Conservation (phyloP, 1,140 invertebrate species). For the Hestina assimilis region DNA sequence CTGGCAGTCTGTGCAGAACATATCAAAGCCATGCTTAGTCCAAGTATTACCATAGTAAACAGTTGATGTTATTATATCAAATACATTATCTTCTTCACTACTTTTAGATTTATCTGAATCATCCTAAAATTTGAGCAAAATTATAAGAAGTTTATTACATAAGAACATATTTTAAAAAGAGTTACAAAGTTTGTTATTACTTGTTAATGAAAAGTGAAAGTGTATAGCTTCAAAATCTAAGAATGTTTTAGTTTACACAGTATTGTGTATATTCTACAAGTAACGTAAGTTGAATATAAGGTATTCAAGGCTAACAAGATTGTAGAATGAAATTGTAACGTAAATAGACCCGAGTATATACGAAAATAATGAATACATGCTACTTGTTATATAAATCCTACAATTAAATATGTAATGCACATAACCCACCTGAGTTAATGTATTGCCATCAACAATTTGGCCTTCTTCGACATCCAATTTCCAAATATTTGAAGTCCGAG, state of each 20-base stretch:
- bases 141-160: not conserved
- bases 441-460: conserved; percentile 81
- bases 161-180: not conserved
- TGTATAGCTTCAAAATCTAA: not conserved
- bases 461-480: conserved; percentile 84
- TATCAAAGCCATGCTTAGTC: conserved; percentile 80
- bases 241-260: not conserved
- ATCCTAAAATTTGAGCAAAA: conserved; percentile 42
- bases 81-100: conserved; percentile 80
- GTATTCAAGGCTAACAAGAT: conserved; percentile 49
- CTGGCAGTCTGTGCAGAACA: conserved; percentile 79
- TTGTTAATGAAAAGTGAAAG: not conserved
- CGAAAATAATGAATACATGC: not conserved
- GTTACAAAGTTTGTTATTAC: not conserved
- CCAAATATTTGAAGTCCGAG: conserved; percentile 86
- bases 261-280: not conserved
- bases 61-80: conserved; percentile 83
- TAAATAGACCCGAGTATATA: conserved; percentile 14
- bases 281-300: too few species aligned
- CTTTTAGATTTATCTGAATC: conserved; percentile 64
- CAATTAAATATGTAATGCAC: not conserved
- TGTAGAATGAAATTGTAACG: conserved; percentile 30
- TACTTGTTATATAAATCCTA: conserved; percentile 60
- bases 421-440: conserved; percentile 73
- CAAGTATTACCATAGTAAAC: conserved; percentile 81